Evolutionary conservation across 1,140 invertebrate species (phyloP), one percentile per base, ranked within the genome.

Genomic region (Dolichoris vasculosae): DNA sequence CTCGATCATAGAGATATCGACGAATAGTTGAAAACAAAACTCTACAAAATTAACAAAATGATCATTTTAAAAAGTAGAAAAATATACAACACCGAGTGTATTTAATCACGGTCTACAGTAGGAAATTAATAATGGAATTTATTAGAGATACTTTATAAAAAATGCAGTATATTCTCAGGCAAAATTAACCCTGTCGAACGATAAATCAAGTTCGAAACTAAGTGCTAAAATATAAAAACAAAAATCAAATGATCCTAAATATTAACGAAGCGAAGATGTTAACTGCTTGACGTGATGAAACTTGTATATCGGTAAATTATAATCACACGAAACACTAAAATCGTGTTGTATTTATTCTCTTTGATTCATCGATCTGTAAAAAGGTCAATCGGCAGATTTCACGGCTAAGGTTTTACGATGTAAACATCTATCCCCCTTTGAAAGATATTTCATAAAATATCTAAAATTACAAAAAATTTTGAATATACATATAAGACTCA

Each of bases 101-200:
- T 59, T 46, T 32, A 84, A 67, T 78, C 64, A 17, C 32, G 7
- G 85, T 84, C 20, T 82, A 80, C 67, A 83, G 63, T 86, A 85
- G 87, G 83, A 86, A 88, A 89, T 89, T 87, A 77, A 64, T 85
- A 85, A 88, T 87, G 88, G 88, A 89, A 89, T 87, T 88, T 84
- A 88, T 87, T 87, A 86, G 23, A n/a, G 75, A 23, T 15, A 83
- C 46, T 6, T 46, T 48, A 30, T 75, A 46, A 55, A 48, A 55
- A 73, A 73, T 82, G 3, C 35, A 69, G 15, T 30, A n/a, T n/a
- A 38, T 6, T 40, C 67, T 23, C 6, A 59, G 23, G 32, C 8
- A 20, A 38, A 69, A 8, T 1, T n/a, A 30, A 20, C 23, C 8
- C 30, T 43, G 38, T 46, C 48, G 64, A 75, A 76, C 84, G 64